phyloP scores from a whole-genome alignment of 1,140 invertebrate genomes.

The Doryteuthis pealeii region DNA sequence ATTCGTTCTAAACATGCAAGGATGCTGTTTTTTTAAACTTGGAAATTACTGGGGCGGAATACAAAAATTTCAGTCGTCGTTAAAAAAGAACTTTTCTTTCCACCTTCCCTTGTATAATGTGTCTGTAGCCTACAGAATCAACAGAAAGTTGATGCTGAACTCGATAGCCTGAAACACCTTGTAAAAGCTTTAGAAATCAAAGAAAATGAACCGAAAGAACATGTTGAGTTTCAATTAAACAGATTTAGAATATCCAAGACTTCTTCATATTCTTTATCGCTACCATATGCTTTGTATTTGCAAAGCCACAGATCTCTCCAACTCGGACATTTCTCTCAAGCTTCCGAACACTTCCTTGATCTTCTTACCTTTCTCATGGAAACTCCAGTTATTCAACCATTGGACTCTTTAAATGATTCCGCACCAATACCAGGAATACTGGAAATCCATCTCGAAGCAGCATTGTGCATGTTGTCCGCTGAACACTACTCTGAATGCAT shows the following conservation, averaged over 20 bases:
- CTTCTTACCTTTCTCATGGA: background rate
- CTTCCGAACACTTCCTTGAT: constrained; percentile 3
- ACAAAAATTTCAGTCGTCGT: background rate
- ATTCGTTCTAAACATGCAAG: background rate
- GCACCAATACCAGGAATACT: background rate
- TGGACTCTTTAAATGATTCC: background rate
- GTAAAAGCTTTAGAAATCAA: background rate
- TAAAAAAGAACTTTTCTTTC: background rate
- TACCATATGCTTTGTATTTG: background rate
- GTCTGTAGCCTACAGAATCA: background rate
- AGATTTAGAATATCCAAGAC: background rate
- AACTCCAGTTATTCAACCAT: background rate
- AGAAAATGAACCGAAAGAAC: background rate
- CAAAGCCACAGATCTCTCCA: background rate
- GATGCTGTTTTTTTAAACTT: background rate
- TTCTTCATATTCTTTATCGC: background rate
- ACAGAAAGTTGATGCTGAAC: background rate
- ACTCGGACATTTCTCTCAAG: background rate
- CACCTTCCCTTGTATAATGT: background rate
- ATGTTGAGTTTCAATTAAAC: background rate
- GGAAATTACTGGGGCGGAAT: background rate
- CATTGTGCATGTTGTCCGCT: background rate
- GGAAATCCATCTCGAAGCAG: background rate
- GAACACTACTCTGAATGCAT: background rate
- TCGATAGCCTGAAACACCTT: background rate